Evolutionary conservation across 2,797 vertebrate genomes (phyloP), one percentile per base, ranked within the genome.

Genomic region (Danio jaintianensis): DNA sequence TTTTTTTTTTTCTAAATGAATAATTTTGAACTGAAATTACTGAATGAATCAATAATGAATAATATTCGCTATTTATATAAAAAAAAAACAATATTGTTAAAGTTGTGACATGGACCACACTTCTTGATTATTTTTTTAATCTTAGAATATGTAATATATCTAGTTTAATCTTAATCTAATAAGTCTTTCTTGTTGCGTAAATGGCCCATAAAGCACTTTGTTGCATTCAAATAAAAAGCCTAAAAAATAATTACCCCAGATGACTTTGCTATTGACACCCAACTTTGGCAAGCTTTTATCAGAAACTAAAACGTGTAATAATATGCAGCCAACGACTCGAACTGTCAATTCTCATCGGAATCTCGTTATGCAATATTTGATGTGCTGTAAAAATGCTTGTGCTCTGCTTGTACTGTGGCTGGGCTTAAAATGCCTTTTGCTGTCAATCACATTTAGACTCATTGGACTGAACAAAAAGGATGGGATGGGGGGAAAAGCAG

Each of bases 311-410:
- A 64, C 55, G 55, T 79, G 36, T 64, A 64, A 53, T 70, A 68
- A 78, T 61, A 78, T 38, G 20, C 38, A 8, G 29, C 70, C 59
- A 18, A 7, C 22, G 63, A 79, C 80, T 78, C 40, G 18, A 64
- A 3, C 45, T 78, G 85, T 82, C 82, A 71, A 80, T 84, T 84
- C 70, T 70, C 63, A 66, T 80, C 12, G 29, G 47, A 7, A 53
- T 84, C 85, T 81, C 12, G 53, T 86, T 82, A 84, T 75, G 78
- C 64, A 84, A 86, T 82, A 78, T 84, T 84, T 81, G 73, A 52
- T 86, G 74, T 50, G 59, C 59, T 63, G 63, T 62, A 50, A 74
- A 62, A 82, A 80, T 48, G 53, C 16, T 82, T 61, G 29, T 20
- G 52, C 71, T 75, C 38, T 82, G 70, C 80, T 29, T 29, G 70